Evolutionary conservation across 1,140 invertebrate species (phyloP), one percentile per base, ranked within the genome.

Genomic region (Saxidomus purpurata): DNA sequence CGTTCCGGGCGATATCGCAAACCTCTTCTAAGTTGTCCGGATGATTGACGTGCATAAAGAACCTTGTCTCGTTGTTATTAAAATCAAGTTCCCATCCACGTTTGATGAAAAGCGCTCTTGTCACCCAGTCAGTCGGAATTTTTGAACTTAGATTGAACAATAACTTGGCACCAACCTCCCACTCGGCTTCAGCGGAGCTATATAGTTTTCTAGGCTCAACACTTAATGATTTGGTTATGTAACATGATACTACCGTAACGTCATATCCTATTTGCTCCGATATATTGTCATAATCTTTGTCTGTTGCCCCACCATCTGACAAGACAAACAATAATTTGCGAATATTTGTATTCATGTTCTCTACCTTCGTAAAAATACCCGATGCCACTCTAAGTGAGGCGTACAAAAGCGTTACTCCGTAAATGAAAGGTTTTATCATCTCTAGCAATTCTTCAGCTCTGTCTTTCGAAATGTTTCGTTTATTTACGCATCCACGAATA

Each of bases 11-110:
- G 0, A 86, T 4, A 22, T 49, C 6, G 52, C 83, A 86, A 22
- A 25, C 34, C 0, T 76, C 69, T 6, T 55, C 2, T n/a, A 86
- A 31, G 49, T 74, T 1, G 9, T 86, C 83, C 0, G 83, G 67
- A 59, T 86, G 40, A n/a, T 76, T 86, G 8, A 86, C 47, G 13
- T 86, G 83, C 25, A 76, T 38, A 38, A 86, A 86, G 0, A 76
- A 25, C 25, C 71, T 86, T 2, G 63, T 86, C 52, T 86, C 69
- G 43, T 86, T 55, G 34, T 86, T 55, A 3, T 8, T n/a, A 0
- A 76, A 55, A 11, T 86, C 83, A 28, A 86, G 52, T 2, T 52
- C 1, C 83, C 67, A 86, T 31, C 40, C 36, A 17, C 43, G 34
- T n/a, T 74, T 49, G 6, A 52, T 34, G 22, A 74, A 40, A 2